A percentile compares a stretch with the other conserved stretches of the same genome.
phyloP scores from a whole-genome alignment of 2,888 invertebrate genomes.

The Parasteatoda lunata region DNA sequence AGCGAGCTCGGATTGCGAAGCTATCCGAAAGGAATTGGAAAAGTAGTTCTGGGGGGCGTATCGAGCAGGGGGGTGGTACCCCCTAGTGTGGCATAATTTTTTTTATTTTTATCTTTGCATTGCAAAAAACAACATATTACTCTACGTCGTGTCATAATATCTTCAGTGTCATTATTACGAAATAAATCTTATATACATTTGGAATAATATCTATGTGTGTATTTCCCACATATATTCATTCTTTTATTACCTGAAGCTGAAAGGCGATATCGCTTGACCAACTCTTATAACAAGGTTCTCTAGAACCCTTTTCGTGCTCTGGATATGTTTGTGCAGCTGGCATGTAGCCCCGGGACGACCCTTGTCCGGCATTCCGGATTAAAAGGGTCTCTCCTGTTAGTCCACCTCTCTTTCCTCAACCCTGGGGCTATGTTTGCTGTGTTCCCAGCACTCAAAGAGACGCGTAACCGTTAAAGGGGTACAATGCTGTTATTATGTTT shows the following conservation, averaged over 20 bases:
- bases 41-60: no score
- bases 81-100: no score
- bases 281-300: conserved; percentile 60
- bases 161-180: no score
- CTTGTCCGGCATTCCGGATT: conserved; percentile 30
- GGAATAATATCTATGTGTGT: no score
- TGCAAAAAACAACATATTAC: no score
- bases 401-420: conserved; percentile 37
- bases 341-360: conserved; percentile 17
- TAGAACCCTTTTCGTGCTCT: background rate
- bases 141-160: no score
- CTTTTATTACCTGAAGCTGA: conserved; percentile 1
- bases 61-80: no score
- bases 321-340: background rate
- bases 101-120: no score
- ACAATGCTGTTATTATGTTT: background rate
- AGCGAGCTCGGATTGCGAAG: no score
- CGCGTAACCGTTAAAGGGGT: conserved; percentile 31
- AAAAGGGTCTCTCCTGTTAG: conserved; percentile 31
- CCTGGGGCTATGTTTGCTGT: conserved; percentile 59
- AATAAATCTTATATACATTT: no score
- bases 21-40: no score
- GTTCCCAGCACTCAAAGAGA: conserved; percentile 57
- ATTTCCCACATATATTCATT: background rate
- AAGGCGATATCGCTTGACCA: conserved; percentile 45